These are phyloP conservation scores for Oreochromis mossambicus DNA, from an alignment of 2,797 vertebrate species.

Conservation along the genomic window DNA sequence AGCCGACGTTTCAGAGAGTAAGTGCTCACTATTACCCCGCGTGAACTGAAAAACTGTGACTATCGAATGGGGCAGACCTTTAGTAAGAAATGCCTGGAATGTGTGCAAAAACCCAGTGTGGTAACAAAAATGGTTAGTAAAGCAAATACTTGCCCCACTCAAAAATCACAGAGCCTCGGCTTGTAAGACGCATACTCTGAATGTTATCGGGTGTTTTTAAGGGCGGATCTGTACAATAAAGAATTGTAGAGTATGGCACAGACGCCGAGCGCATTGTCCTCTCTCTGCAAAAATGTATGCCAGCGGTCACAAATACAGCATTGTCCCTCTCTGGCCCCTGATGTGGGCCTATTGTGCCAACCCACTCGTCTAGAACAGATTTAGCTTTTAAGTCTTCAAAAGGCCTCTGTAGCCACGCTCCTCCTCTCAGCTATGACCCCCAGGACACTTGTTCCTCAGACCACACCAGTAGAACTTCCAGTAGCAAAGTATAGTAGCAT, in stretches of 20 bases:
- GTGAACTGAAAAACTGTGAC: background rate
- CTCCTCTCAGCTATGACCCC: constrained; percentile 33
- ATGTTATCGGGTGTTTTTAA: constrained; percentile 45
- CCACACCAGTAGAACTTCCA: constrained; percentile 9
- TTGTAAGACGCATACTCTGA: constrained; percentile 10
- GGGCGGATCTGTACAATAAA: constrained; percentile 59
- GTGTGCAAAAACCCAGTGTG: constrained; percentile 9
- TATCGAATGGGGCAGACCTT: background rate
- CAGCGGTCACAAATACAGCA: constrained; percentile 56
- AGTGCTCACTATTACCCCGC: constrained; percentile 54
- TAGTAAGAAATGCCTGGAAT: constrained; percentile 9
- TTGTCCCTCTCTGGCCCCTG: constrained; percentile 58
- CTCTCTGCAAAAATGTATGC: constrained; percentile 63
- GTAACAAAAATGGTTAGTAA: constrained; percentile 2
- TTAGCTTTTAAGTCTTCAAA: constrained; percentile 57
- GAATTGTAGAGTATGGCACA: constrained; percentile 63
- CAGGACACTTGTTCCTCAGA: constrained; percentile 26
- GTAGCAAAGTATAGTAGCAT: background rate
- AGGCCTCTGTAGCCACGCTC: constrained; percentile 35
- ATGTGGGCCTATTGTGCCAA: constrained; percentile 68
- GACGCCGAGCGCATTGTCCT: constrained; percentile 46
- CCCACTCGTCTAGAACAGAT: constrained; percentile 57
- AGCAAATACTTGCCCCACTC: constrained; percentile 55
- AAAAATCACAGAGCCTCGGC: constrained; percentile 29
- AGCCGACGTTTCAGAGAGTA: constrained; percentile 98